Base-by-base conservation (phyloP, 2,888 invertebrate species). In the Tachina grossa region DNA sequence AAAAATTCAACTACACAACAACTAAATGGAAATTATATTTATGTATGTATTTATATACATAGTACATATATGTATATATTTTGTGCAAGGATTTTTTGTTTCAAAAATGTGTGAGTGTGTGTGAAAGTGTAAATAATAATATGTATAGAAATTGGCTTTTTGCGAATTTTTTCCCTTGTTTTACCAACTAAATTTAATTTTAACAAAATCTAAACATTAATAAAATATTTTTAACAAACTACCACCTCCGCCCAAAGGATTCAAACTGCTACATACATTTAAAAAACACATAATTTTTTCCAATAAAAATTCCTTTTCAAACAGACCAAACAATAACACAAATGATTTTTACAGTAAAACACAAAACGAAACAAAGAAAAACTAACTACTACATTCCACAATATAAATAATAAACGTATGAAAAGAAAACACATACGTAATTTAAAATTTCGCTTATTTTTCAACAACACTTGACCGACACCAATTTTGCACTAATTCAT, bases 171-270 rank as follows among this genome's bases (percentile, higher is more conserved):
- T 68, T 72, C 14, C 45, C 74, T 47, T 43, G 51, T 45, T 59
- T 31, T n/a, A 72, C 72, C 65, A 77, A 16, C 51, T 63, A 77
- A 53, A 51, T 9, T 57, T 10, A 57, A 31, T 31, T 31, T 10
- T 31, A 31, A 39, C 13, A 57, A 66, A 57, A 61, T 68, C 68
- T 61, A 81, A 59, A 66, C 22, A 69, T 71, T 10, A 41, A 55
- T 43, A 63, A 43, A 61, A 63, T 63, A 45, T 43, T 16, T 63
- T 63, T 14, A 39, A 47, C 45, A 77, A 81, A 80, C 76, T 85
- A 76, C 79, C 76, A 83, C 59, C 83, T 76, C 71, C 51, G 49
- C 22, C 79, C 68, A 74, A 76, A 79, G 47, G 16, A 22, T 63
- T 69, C 47, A 65, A 63, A 61, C 55, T 72, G 41, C 78, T 78